phyloP scores from a whole-genome alignment of 30 jellyfish, hydroid and myxozoan genomes.

The Pseudorhiza aurosa region DNA sequence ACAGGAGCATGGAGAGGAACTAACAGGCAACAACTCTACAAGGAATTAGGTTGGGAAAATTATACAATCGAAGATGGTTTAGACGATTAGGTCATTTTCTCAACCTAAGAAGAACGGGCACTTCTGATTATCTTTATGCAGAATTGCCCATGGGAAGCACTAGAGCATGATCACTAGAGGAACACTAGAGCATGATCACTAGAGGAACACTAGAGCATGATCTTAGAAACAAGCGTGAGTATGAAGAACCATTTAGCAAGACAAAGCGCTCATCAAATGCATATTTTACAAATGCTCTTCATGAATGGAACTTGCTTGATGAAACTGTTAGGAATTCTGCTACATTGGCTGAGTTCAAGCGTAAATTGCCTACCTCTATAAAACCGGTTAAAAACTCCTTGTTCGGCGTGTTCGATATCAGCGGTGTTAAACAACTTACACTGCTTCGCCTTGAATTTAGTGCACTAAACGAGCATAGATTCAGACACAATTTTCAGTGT shows the following conservation, averaged over 20 bases:
- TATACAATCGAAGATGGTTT: slow-evolving; percentile 39
- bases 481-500: slow-evolving; percentile 23
- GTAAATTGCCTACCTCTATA: slow-evolving; percentile 20
- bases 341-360: slow-evolving; percentile 36
- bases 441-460: slow-evolving; percentile 40
- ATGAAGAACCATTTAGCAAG: slow-evolving; percentile 6
- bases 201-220: slow-evolving; percentile 11
- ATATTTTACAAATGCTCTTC: slow-evolving; percentile 14
- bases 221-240: slow-evolving; percentile 18
- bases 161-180: too few species aligned
- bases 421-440: slow-evolving; percentile 27
- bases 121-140: slow-evolving; percentile 31
- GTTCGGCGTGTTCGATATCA: slow-evolving; percentile 9
- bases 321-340: slow-evolving; percentile 31
- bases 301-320: slow-evolving; percentile 33
- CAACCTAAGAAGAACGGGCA: slow-evolving; percentile 20
- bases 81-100: slow-evolving; percentile 30
- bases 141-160: slow-evolving; percentile 29
- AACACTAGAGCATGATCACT: too few species aligned
- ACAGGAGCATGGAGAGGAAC: slow-evolving; percentile 58
- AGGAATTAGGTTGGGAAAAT: slow-evolving; percentile 56
- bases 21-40: slow-evolving; percentile 30
- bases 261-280: slow-evolving; percentile 44
- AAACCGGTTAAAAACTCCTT: slow-evolving; percentile 35
- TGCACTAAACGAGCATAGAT: slow-evolving; percentile 40